Evolutionary conservation across 2,888 invertebrate species (phyloP), one percentile per base, ranked within the genome.

Genomic region (Spilosoma lubricipeda): DNA sequence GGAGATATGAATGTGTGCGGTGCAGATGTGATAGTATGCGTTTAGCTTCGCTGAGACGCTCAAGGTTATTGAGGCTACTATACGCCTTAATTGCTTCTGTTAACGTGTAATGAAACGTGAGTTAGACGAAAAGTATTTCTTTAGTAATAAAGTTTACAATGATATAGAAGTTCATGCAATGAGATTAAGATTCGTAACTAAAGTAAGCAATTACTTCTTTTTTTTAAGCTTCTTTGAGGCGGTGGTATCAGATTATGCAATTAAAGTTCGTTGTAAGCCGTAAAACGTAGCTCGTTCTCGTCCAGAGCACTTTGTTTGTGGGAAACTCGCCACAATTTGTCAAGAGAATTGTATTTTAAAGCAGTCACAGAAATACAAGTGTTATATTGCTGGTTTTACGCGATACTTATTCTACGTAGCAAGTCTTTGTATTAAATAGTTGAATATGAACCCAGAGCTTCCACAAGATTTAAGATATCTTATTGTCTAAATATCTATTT

Each of bases 231-330:
- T 80, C 77, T 81, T 79, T 77, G 77, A 79, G 77, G 76, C 77
- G 84, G 72, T 81, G 77, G 27, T 87, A 86, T 91, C 88, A 87
- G 88, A 90, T 90, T 90, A 90, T 85, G 85, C 86, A 90, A 91
- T 91, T 90, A 91, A 88, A 88, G 87, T 88, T 87, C 81, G 83
- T 81, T 88, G 86, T 85, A 86, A 87, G 86, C 86, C 76, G 84
- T 83, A 85, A 86, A 89, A 88, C 87, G 84, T 79, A 77, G 81
- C 80, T 83, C 79, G 83, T 86, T 87, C 88, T 84, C 80, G 87
- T 85, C 77, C 81, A 85, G 81, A 89, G 86, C 87, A 88, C 88
- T 90, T 90, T 90, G 89, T 89, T 88, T 87, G 87, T 80, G 85
- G 87, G 79, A 77, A 78, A 80, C 82, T 85, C 82, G 80, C 80